Evolutionary conservation across 2,113 vertebrate genomes (phyloP).

Genomic region (Macaca fascicularis): DNA sequence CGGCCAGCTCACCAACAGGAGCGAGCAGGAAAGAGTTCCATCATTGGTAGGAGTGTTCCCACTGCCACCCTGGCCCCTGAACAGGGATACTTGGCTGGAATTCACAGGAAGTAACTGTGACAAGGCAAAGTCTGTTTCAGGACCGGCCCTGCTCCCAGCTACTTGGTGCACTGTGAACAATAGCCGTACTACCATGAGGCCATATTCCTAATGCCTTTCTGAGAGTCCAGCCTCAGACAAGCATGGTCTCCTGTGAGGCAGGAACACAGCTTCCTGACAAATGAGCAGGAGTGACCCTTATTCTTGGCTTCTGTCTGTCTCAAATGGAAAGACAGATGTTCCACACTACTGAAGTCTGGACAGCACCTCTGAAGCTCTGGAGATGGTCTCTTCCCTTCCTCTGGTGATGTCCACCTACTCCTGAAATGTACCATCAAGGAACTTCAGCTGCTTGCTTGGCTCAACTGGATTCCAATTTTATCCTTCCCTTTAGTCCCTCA

Average conservation of each 20-base stretch:
- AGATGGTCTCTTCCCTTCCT: not conserved
- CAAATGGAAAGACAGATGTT: not conserved
- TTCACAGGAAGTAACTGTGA: not conserved
- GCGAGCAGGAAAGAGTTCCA: not conserved
- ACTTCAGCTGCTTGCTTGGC: not conserved
- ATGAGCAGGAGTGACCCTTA: not conserved
- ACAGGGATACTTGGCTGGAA: not conserved
- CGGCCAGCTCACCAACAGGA: not conserved
- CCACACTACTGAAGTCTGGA: not conserved
- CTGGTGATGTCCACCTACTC: not conserved
- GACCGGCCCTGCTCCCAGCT: not conserved
- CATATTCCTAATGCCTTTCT: not conserved
- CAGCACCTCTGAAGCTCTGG: not conserved
- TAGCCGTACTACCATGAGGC: not conserved
- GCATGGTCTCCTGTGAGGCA: not conserved
- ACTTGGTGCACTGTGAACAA: not conserved
- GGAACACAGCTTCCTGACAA: not conserved
- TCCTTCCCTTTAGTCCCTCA: not conserved
- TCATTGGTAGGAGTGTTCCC: too few relatives aligned
- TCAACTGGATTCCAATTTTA: not conserved
- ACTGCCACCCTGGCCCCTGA: not conserved
- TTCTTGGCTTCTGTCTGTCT: not conserved
- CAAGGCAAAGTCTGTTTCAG: slow-evolving; percentile 15
- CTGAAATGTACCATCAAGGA: not conserved
- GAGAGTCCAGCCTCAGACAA: not conserved